These are phyloP conservation scores for Gymnocheta viridis DNA, from an alignment of 2,888 invertebrate species.

Conservation along the genomic window DNA sequence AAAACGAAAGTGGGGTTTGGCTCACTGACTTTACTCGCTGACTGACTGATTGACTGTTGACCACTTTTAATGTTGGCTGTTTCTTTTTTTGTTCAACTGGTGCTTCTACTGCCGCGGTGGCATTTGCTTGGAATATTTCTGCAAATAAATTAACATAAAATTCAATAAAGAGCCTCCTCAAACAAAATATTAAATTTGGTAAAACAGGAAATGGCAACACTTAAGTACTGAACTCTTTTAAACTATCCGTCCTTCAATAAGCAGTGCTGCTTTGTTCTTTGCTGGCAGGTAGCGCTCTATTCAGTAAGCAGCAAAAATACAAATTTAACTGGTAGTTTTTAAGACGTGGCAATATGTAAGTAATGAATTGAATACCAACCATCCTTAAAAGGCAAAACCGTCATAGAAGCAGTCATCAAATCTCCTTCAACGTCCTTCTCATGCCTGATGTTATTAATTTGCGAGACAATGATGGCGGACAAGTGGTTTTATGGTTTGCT, in stretches of 20 bases:
- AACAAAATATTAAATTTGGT: conserved; percentile 9
- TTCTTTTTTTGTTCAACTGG: conserved; percentile 13
- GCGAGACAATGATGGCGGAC: conserved; percentile 68
- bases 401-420: not conserved
- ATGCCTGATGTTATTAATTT: conserved; percentile 61
- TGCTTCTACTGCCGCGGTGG: not conserved
- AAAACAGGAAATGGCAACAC: conserved; percentile 54
- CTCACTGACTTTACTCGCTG: conserved; percentile 36
- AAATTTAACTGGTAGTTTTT: conserved; percentile 14
- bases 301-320: not conserved
- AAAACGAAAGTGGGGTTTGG: conserved; percentile 62
- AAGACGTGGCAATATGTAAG: not conserved
- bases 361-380: conserved; percentile 29
- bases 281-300: conserved; percentile 3
- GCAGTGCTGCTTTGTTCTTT: conserved; percentile 7
- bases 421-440: not conserved
- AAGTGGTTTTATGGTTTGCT: conserved; percentile 64
- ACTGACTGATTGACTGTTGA: conserved; percentile 55
- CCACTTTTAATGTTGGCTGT: conserved; percentile 46
- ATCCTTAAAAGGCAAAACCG: not conserved
- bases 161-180: conserved; percentile 33
- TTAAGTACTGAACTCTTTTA: conserved; percentile 58
- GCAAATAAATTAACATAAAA: not conserved
- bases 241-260: conserved; percentile 29
- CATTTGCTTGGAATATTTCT: not conserved